phyloP scores from a whole-genome alignment of 2,888 invertebrate genomes.

The Hylaea fasciaria region DNA sequence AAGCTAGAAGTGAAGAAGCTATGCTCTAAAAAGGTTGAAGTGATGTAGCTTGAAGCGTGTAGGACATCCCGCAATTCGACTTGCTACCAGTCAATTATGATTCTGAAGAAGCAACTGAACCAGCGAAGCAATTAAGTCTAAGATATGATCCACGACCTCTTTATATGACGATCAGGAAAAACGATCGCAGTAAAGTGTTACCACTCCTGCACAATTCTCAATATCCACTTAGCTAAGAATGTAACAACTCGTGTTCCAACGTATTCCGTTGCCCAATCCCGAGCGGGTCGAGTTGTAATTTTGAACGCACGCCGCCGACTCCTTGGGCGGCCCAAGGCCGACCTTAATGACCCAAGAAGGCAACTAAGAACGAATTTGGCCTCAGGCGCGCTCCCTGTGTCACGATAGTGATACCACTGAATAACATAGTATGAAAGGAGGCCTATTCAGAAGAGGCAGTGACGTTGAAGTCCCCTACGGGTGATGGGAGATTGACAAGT shows the following conservation, averaged over 20 bases:
- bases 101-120: no score
- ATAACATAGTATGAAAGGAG: conserved; percentile 11
- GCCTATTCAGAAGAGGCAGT: conserved; percentile 9
- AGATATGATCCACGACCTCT: no score
- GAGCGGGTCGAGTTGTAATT: conserved; percentile 15
- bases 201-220: conserved; percentile 10
- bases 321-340: conserved; percentile 30
- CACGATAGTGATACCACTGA: conserved; percentile 15
- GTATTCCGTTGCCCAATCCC: conserved; percentile 27
- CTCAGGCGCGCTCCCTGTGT: conserved; percentile 24
- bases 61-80: no score
- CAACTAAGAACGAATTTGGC: conserved; percentile 1
- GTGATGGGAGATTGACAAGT: conserved; percentile 19
- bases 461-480: conserved; percentile 6
- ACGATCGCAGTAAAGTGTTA: background rate
- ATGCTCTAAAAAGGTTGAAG: no score
- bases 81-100: no score
- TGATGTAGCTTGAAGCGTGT: no score
- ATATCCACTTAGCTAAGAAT: conserved; percentile 24
- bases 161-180: background rate
- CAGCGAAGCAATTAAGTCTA: no score
- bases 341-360: conserved; percentile 7
- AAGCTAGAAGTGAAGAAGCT: no score
- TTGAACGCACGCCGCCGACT: conserved; percentile 26
- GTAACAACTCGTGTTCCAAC: conserved; percentile 23